Evolutionary conservation across 92 coral and sea anemone genomes (phyloP).

Genomic region (Anthopleura xanthogrammica): DNA sequence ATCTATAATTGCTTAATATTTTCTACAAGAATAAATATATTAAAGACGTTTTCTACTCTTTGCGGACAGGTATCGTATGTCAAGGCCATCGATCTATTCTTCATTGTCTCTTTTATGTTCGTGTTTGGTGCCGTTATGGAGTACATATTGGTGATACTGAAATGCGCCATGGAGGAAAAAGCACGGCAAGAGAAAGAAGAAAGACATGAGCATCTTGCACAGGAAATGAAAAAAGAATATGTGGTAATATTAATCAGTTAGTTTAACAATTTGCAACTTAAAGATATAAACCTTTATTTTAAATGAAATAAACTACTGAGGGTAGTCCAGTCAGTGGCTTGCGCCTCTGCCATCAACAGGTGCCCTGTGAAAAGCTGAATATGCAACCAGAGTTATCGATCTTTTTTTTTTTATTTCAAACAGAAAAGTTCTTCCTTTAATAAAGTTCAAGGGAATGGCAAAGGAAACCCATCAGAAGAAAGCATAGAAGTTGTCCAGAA

Average conservation of each 20-base stretch:
- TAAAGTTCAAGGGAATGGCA: background rate
- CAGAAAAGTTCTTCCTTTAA: background rate
- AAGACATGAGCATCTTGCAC: background rate
- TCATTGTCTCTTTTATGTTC: conserved; percentile 59
- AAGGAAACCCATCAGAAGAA: background rate
- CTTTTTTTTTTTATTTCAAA: background rate
- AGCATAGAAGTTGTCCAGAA: background rate
- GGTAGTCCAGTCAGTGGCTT: no score
- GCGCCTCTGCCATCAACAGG: no score
- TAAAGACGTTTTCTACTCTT: background rate
- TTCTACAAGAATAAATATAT: background rate
- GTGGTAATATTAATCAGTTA: conserved; percentile 4
- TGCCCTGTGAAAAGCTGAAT: no score
- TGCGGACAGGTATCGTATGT: conserved; percentile 52
- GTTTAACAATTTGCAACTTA: background rate
- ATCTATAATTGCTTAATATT: no score
- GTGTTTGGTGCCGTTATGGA: conserved; percentile 66
- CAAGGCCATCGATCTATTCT: conserved; percentile 58
- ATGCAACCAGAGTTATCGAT: background rate
- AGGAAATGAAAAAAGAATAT: background rate
- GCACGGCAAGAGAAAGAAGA: conserved; percentile 6
- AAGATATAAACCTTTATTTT: no score
- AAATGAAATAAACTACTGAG: no score
- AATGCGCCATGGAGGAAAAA: conserved; percentile 22
- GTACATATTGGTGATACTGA: conserved; percentile 43